A percentile compares a stretch with the other conserved stretches of the same genome.
Evolutionary conservation across 2,797 vertebrate genomes (phyloP).

Genomic region (Peromyscus nudipes): DNA sequence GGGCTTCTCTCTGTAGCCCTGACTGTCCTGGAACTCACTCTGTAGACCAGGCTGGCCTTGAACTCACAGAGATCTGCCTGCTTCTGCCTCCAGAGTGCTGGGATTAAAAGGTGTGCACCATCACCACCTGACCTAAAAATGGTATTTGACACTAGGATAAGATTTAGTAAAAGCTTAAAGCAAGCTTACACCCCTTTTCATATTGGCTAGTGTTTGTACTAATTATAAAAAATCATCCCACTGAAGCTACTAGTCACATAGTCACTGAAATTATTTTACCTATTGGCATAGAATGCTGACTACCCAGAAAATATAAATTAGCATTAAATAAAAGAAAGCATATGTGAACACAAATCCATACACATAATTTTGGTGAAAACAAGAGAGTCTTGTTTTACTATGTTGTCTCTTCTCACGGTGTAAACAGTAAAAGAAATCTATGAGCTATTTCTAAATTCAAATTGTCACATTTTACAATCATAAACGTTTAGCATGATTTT

Average conservation of each 20-base stretch:
- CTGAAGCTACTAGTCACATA: conserved; percentile 80
- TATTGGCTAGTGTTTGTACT: conserved; percentile 87
- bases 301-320: conserved; percentile 34
- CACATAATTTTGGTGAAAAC: not conserved
- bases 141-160: conserved; percentile 66
- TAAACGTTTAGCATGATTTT: conserved; percentile 70
- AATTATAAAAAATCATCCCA: conserved; percentile 88
- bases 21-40: not conserved
- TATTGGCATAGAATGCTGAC: not conserved
- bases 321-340: not conserved
- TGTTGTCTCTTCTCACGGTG: conserved; percentile 32
- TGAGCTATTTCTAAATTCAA: conserved; percentile 58
- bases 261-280: conserved; percentile 13
- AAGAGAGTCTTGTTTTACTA: conserved; percentile 49
- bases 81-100: not conserved
- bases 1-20: not conserved
- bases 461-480: conserved; percentile 48
- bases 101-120: not conserved
- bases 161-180: conserved; percentile 86
- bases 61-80: not conserved
- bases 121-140: conserved; percentile 11
- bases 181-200: conserved; percentile 87
- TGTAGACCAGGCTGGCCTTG: not conserved
- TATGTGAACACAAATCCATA: conserved; percentile 10
- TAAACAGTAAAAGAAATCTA: conserved; percentile 41